A percentile compares a stretch with the other conserved stretches of the same genome.
Evolutionary conservation across 2,888 invertebrate species (phyloP).

Genomic region (Caenorhabditis angaria): DNA sequence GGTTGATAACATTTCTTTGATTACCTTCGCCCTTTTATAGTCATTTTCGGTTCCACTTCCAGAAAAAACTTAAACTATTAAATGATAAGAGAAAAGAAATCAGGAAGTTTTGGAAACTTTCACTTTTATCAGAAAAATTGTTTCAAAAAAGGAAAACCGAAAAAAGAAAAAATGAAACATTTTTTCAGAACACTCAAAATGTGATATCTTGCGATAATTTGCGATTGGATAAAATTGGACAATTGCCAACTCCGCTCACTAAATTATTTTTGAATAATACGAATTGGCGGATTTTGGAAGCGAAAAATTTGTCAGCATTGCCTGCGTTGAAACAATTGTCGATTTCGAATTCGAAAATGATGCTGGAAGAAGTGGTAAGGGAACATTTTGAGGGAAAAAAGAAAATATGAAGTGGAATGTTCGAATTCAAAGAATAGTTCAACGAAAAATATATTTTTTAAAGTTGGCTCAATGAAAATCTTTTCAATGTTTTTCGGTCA

Average conservation of each 20-base stretch:
- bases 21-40: conserved; percentile 19
- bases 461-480: not conserved
- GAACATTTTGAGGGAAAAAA: not conserved
- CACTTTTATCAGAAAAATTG: not conserved
- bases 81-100: conserved; percentile 3
- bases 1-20: conserved; percentile 13
- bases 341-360: conserved; percentile 41
- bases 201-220: conserved; percentile 46
- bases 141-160: conserved; percentile 5
- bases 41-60: not conserved
- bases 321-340: conserved; percentile 28
- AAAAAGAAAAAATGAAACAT: not conserved
- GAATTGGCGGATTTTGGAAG: conserved; percentile 33
- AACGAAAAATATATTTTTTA: not conserved
- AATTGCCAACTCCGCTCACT: conserved; percentile 41
- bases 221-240: conserved; percentile 41
- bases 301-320: conserved; percentile 17
- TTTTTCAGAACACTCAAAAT: conserved; percentile 21
- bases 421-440: too few species aligned
- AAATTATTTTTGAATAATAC: conserved; percentile 43
- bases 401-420: too few species aligned
- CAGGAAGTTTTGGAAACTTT: conserved; percentile 15
- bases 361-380: conserved; percentile 42
- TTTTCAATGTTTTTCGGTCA: conserved; percentile 3
- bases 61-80: conserved; percentile 9